Evolutionary conservation across 2,113 vertebrate species (phyloP).

Genomic region (Canis aureus): DNA sequence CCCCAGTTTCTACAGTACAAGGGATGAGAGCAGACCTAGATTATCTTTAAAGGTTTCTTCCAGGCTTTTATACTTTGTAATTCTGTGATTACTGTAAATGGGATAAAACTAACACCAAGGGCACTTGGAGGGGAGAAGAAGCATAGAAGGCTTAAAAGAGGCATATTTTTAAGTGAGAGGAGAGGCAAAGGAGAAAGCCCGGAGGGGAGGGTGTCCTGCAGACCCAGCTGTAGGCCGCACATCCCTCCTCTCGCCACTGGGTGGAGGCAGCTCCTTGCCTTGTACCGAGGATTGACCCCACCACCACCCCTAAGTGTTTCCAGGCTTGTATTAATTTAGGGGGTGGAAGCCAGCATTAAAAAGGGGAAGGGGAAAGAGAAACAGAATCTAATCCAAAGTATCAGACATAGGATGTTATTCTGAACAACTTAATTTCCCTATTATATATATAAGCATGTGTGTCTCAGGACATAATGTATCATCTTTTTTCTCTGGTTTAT

Average conservation of each 20-base stretch:
- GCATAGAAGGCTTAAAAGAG: neutral
- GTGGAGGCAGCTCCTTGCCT: neutral
- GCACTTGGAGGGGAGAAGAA: neutral
- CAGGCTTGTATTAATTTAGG: neutral
- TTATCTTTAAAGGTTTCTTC: neutral
- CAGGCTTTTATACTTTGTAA: neutral
- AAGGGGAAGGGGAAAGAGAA: neutral
- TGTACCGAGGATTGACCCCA: neutral
- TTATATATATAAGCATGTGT: neutral
- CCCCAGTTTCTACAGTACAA: neutral
- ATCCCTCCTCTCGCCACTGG: neutral
- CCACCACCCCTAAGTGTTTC: neutral
- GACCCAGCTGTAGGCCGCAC: neutral
- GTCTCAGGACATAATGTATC: neutral
- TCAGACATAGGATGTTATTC: neutral
- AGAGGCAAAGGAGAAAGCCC: neutral
- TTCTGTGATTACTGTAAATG: neutral
- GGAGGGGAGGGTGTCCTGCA: rapidly evolving
- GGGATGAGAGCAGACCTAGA: neutral
- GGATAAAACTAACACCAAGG: neutral
- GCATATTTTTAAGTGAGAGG: neutral
- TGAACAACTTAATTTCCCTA: slow-evolving; percentile 13
- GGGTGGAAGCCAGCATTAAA: neutral
- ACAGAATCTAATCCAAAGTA: neutral
- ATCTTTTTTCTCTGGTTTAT: neutral